Percentiles rank a stretch among this genome's conserved stretches.
Evolutionary conservation across 2,113 vertebrate genomes (phyloP).

Genomic region (Vombatus ursinus): DNA sequence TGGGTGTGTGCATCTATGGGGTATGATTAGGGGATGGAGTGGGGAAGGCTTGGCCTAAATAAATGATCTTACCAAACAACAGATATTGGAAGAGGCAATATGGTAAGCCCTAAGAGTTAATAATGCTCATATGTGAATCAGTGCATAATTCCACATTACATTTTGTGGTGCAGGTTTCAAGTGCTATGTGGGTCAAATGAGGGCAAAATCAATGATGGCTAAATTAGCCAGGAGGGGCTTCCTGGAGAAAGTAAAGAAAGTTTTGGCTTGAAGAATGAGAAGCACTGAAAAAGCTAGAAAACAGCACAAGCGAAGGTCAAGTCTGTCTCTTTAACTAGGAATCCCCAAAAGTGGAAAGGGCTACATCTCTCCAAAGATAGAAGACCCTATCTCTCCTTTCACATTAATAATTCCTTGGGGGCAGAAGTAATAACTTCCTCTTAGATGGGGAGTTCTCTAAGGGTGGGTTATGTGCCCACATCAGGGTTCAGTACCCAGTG

Average conservation of each 20-base stretch:
- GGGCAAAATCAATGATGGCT: not conserved
- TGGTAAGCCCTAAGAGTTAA: not conserved
- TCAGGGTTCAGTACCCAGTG: not conserved
- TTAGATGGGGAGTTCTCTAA: not conserved
- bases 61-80: not conserved
- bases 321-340: not conserved
- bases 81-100: not conserved
- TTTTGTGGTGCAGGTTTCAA: not conserved
- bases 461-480: not conserved
- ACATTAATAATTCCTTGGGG: not conserved
- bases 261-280: not conserved
- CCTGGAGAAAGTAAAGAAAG: not conserved
- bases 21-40: not conserved
- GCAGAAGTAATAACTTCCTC: not conserved
- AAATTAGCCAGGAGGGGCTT: not conserved
- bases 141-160: no score
- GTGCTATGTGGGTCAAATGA: not conserved
- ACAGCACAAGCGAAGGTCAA: not conserved
- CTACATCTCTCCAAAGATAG: not conserved
- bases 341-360: not conserved
- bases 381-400: not conserved
- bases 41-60: not conserved
- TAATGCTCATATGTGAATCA: not conserved
- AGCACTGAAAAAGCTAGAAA: not conserved
- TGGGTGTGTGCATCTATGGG: not conserved